A percentile compares a stretch with the other conserved stretches of the same genome.
These are phyloP conservation scores for Drosophila subsilvestris DNA, from an alignment of 2,888 invertebrate species.

Conservation along the genomic window DNA sequence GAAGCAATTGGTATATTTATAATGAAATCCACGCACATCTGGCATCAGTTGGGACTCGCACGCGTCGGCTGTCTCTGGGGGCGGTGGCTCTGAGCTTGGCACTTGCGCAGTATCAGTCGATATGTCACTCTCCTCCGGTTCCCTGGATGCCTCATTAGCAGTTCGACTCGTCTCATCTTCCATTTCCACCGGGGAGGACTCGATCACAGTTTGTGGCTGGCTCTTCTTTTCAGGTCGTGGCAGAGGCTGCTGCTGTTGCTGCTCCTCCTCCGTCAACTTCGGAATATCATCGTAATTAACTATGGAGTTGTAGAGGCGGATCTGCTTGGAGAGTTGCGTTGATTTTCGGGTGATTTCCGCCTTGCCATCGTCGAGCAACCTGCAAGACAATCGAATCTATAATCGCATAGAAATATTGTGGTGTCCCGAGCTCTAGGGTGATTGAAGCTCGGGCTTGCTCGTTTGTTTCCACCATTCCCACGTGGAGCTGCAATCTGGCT, in stretches of 20 bases:
- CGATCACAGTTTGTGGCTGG: slow-evolving; percentile 26
- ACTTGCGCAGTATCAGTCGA: background rate
- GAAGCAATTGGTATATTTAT: slow-evolving; percentile 49
- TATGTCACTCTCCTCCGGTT: background rate
- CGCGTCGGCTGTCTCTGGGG: background rate
- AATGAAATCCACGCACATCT: slow-evolving; percentile 79
- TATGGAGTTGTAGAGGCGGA: slow-evolving; percentile 80
- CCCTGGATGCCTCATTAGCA: background rate
- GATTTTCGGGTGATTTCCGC: slow-evolving; percentile 74
- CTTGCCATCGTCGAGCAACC: slow-evolving; percentile 77
- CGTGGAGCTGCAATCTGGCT: slow-evolving; percentile 41
- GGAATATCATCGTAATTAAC: slow-evolving; percentile 62
- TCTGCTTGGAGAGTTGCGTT: slow-evolving; percentile 77
- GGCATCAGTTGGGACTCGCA: slow-evolving; percentile 6
- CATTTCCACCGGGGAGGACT: background rate
- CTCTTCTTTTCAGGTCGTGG: background rate
- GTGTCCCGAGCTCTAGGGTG: slow-evolving; percentile 21
- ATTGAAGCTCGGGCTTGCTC: slow-evolving; percentile 16
- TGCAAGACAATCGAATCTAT: slow-evolving; percentile 53
- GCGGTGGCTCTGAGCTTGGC: background rate
- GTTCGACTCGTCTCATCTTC: background rate
- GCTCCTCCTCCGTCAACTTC: slow-evolving; percentile 9
- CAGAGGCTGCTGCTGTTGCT: background rate
- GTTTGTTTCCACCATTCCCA: slow-evolving; percentile 50
- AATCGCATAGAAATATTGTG: slow-evolving; percentile 14